Evolutionary conservation across 2,888 invertebrate species (phyloP), one percentile per base, ranked within the genome.

Genomic region (Nymphalis polychloros): DNA sequence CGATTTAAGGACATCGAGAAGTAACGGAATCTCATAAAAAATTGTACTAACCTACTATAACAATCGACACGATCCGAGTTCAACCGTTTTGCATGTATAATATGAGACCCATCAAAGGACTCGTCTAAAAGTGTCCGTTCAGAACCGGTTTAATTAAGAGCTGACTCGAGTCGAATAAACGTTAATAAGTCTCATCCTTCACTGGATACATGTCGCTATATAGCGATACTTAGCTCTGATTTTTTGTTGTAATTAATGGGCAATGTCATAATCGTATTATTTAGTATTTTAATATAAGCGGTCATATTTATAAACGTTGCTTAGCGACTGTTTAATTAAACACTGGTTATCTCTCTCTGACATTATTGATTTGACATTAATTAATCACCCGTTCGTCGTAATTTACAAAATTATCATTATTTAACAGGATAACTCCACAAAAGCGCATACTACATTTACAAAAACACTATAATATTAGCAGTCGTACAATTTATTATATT

Each of bases 21-120:
- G 52, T 46, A 59, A 60, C 62, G 47, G 48, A 68, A 52, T 60
- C 68, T 48, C 53, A 60, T 55, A 64, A 60, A 67, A 60, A 41
- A 27, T 27, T 16, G 13, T 53, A 20, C 5, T 19, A 20, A 52
- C 52, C n/a, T 67, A 57, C 61, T 68, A 47, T 62, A 61, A 69
- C 71, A 71, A 73, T 69, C 61, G 69, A 61, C 64, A 62, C 63
- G 27, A 52, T 50, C 48, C 53, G 67, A 59, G 59, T 63, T 63
- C 48, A 62, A 55, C 55, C 59, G 63, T 67, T 72, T 72, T 70
- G 69, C 67, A 72, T 72, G 69, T 70, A 69, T 70, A 73, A 73
- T 70, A 67, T 67, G 63, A 60, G 57, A 60, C 47, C 52, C 67
- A 64, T 67, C 71, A 68, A 63, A 68, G 69, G 69, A 69, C 67